Evolutionary conservation across 2,888 invertebrate genomes (phyloP).

Genomic region (Drosophila tanythrix): DNA sequence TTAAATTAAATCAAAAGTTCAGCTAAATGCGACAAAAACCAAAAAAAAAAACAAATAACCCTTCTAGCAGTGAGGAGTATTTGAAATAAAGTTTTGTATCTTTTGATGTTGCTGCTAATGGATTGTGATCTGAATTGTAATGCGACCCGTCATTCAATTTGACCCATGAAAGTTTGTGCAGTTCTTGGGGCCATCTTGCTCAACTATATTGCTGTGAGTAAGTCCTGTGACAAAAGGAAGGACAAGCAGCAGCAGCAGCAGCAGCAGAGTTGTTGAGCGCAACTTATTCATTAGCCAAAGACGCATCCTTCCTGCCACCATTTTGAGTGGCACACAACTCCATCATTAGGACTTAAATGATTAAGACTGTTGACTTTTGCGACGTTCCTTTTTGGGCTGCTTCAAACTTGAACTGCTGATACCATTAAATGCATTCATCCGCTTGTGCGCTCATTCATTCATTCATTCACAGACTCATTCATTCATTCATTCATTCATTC

Average conservation of each 20-base stretch:
- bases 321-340: constrained; percentile 59
- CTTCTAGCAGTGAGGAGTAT: background rate
- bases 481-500: constrained; percentile 22
- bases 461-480: constrained; percentile 10
- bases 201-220: constrained; percentile 13
- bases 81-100: background rate
- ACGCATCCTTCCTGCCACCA: constrained; percentile 53
- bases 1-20: background rate
- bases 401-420: constrained; percentile 74
- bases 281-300: constrained; percentile 62
- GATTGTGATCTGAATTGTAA: constrained; percentile 14
- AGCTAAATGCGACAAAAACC: background rate
- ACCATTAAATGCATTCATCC: constrained; percentile 39
- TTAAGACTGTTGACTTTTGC: constrained; percentile 47
- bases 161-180: background rate
- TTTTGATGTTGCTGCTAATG: constrained; percentile 12
- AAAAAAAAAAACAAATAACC: background rate
- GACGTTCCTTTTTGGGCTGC: constrained; percentile 41
- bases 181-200: constrained; percentile 48
- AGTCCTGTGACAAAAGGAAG: background rate
- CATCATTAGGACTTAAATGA: constrained; percentile 81
- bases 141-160: background rate
- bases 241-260: constrained; percentile 8
- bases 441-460: constrained; percentile 19
- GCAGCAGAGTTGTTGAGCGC: constrained; percentile 19